phyloP scores from a whole-genome alignment of 2,797 vertebrate genomes.

The Lagocephalus sceleratus region DNA sequence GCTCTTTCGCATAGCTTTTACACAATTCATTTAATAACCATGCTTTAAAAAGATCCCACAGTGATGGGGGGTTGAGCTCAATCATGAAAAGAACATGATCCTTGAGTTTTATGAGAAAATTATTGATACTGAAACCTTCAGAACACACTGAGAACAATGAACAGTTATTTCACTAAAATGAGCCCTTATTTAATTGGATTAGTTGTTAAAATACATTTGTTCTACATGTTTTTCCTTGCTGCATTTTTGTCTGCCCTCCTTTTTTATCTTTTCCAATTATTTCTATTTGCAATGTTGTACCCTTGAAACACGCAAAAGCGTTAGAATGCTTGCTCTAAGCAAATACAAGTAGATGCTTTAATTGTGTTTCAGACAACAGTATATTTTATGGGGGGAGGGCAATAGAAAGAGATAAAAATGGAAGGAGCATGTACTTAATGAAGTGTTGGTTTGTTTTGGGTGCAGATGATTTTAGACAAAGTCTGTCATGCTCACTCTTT shows the following conservation, averaged over 20 bases:
- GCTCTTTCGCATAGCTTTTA: background rate
- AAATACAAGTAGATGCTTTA: background rate
- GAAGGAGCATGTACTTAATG: no score
- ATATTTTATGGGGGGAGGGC: no score
- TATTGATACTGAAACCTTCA: no score
- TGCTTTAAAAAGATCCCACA: no score
- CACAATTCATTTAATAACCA: no score
- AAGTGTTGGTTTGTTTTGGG: background rate
- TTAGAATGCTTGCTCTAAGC: background rate
- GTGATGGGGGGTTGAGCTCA: no score
- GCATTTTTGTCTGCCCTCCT: background rate
- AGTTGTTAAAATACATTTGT: background rate
- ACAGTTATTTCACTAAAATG: background rate
- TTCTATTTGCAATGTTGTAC: background rate
- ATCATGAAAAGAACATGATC: no score
- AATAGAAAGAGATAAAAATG: no score
- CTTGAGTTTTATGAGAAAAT: no score
- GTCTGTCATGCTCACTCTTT: conserved; percentile 11
- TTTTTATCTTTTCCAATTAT: background rate
- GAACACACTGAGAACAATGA: background rate
- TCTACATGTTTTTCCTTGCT: background rate
- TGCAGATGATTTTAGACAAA: background rate
- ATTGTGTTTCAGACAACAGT: background rate
- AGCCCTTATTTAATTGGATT: background rate
- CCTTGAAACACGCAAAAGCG: no score